A percentile compares a stretch with the other conserved stretches of the same genome.
Evolutionary conservation across 2,888 invertebrate genomes (phyloP).

Genomic region (Drosophila mimetica): DNA sequence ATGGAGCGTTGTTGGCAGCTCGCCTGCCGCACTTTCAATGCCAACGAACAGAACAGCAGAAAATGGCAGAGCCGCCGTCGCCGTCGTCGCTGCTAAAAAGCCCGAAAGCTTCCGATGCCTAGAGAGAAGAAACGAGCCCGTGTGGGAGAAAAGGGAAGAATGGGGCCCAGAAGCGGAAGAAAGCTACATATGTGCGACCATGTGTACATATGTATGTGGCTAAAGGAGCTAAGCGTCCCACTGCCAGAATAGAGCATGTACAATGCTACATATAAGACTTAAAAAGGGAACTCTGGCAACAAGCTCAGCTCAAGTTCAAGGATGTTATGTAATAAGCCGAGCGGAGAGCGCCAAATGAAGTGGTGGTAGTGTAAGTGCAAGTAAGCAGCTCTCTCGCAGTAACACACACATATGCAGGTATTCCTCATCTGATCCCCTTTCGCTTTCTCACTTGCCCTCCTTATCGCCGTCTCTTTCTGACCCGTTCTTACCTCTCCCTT

Average conservation of each 20-base stretch:
- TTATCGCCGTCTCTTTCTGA: constrained; percentile 5
- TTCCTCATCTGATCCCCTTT: constrained; percentile 33
- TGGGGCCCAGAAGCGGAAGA: constrained; percentile 19
- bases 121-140: constrained; percentile 26
- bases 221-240: constrained; percentile 26
- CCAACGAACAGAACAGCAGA: constrained; percentile 68
- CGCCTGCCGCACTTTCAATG: constrained; percentile 82
- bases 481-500: neutral
- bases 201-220: constrained; percentile 1
- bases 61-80: constrained; percentile 46
- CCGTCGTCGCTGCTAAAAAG: constrained; percentile 22
- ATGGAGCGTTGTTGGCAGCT: constrained; percentile 71
- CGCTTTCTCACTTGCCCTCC: constrained; percentile 49
- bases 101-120: constrained; percentile 32
- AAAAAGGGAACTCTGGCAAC: constrained; percentile 56
- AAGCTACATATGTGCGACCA: constrained; percentile 1
- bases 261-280: neutral
- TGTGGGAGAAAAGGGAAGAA: constrained; percentile 13
- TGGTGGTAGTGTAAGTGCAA: constrained; percentile 25
- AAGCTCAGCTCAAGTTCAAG: constrained; percentile 84
- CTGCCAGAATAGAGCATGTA: neutral
- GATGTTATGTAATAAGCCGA: constrained; percentile 80
- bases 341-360: constrained; percentile 8
- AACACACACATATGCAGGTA: constrained; percentile 21
- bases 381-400: constrained; percentile 21